Evolutionary conservation across 2,113 vertebrate genomes (phyloP).

Genomic region (Oreocharis arfaki): DNA sequence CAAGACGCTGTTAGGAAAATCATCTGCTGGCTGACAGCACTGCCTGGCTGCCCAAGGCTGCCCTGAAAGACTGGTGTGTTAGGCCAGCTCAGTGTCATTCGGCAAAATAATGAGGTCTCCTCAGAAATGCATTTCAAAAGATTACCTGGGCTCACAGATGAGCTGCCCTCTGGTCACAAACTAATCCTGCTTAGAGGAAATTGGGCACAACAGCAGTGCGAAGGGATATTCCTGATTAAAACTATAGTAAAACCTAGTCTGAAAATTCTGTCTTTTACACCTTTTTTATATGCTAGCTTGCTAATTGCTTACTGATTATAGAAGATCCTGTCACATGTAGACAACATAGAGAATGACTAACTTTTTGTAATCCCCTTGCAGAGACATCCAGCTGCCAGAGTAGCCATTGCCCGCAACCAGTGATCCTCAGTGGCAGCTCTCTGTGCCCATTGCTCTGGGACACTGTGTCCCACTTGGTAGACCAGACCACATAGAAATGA

Average conservation of each 20-base stretch:
- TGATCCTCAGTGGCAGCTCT: neutral
- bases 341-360: neutral
- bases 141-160: neutral
- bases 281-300: neutral
- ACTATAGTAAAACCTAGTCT: neutral
- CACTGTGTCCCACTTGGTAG: neutral
- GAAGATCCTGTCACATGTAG: neutral
- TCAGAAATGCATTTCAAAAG: constrained; percentile 4
- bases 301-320: neutral
- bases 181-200: neutral
- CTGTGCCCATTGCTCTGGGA: neutral
- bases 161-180: neutral
- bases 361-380: neutral
- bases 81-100: neutral
- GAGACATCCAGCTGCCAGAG: neutral
- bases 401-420: neutral
- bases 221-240: neutral
- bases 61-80: neutral
- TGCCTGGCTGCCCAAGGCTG: neutral
- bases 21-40: neutral
- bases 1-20: neutral
- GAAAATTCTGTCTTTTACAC: neutral
- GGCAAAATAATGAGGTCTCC: neutral
- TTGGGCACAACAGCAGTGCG: neutral
- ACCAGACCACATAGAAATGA: neutral